Percentiles rank a stretch among this genome's conserved stretches.
These are phyloP conservation scores for Lordiphosa clarofinis DNA, from an alignment of 1,140 invertebrate genomes.

Conservation along the genomic window DNA sequence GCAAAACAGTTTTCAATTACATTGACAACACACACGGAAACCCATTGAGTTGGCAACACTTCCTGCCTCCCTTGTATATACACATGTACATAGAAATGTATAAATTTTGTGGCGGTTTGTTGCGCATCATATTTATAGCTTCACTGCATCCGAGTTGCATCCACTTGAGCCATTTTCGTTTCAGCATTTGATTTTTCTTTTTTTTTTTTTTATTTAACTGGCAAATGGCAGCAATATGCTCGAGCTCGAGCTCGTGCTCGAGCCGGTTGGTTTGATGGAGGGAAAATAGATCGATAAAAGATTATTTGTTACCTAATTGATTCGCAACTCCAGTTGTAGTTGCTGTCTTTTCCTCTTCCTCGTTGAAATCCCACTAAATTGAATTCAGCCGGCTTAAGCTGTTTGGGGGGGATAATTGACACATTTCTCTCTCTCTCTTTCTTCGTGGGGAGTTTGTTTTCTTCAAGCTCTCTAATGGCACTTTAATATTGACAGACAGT, in stretches of 20 bases:
- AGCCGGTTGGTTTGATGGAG: too few relatives aligned
- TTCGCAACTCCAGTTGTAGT: conserved; percentile 2
- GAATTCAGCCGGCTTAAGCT: conserved; percentile 14
- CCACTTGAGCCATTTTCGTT: conserved; percentile 37
- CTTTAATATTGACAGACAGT: conserved; percentile 57
- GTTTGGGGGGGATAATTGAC: conserved; percentile 24
- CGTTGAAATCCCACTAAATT: conserved; percentile 10
- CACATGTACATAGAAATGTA: conserved; percentile 4
- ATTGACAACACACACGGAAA: too few relatives aligned
- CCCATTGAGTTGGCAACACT: too few relatives aligned
- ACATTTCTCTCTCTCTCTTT: conserved; percentile 12
- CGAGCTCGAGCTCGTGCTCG: too few relatives aligned
- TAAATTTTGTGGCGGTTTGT: conserved; percentile 1
- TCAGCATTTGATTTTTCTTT: conserved; percentile 5
- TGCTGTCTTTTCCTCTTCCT: not conserved
- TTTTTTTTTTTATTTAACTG: not conserved
- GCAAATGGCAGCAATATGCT: conserved; percentile 2
- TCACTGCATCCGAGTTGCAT: conserved; percentile 16
- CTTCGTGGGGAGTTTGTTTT: not conserved
- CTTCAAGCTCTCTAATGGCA: conserved; percentile 34
- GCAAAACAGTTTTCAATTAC: too few relatives aligned
- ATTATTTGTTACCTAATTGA: conserved; percentile 8
- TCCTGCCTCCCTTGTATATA: conserved; percentile 1
- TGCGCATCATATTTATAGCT: conserved; percentile 36
- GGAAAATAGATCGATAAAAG: conserved; percentile 2